These are phyloP conservation scores for Danaus plexippus DNA, from an alignment of 1,140 invertebrate genomes.

Conservation along the genomic window DNA sequence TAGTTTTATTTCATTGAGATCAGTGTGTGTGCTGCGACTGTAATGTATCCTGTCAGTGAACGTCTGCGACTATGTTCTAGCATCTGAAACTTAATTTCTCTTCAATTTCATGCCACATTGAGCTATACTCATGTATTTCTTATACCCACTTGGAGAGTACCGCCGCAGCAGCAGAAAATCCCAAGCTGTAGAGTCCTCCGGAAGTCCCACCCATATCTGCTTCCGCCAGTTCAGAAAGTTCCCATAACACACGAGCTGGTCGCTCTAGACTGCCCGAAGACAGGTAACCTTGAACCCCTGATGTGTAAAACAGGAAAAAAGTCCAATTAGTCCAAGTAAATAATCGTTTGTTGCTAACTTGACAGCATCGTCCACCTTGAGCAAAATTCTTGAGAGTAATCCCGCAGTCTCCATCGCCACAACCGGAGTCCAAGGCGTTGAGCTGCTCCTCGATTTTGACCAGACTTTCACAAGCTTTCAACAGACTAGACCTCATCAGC, in stretches of 20 bases:
- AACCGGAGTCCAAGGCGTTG: conserved; percentile 81
- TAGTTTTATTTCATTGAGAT: too few relatives aligned
- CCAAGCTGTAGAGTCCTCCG: conserved; percentile 80
- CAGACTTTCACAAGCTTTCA: conserved; percentile 68
- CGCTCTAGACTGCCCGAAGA: conserved; percentile 53
- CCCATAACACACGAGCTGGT: conserved; percentile 61
- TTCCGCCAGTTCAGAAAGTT: conserved; percentile 75
- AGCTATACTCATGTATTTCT: too few relatives aligned
- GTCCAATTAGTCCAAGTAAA: not conserved
- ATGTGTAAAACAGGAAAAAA: conserved; percentile 4
- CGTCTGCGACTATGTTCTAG: too few relatives aligned
- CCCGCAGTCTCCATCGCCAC: conserved; percentile 89
- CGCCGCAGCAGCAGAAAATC: conserved; percentile 76
- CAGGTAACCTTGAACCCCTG: conserved; percentile 36
- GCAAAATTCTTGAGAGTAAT: conserved; percentile 79
- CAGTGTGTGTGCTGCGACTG: too few relatives aligned
- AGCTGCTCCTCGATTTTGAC: conserved; percentile 73
- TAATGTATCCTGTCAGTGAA: too few relatives aligned
- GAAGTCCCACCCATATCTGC: conserved; percentile 81
- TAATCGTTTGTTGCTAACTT: too few relatives aligned
- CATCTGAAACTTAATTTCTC: too few relatives aligned
- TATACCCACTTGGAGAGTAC: conserved; percentile 45
- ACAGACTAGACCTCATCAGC: conserved; percentile 68
- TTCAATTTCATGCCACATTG: too few relatives aligned
- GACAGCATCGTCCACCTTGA: conserved; percentile 55